phyloP scores from a whole-genome alignment of 2,888 invertebrate species.

The Cataglyphis livida region DNA sequence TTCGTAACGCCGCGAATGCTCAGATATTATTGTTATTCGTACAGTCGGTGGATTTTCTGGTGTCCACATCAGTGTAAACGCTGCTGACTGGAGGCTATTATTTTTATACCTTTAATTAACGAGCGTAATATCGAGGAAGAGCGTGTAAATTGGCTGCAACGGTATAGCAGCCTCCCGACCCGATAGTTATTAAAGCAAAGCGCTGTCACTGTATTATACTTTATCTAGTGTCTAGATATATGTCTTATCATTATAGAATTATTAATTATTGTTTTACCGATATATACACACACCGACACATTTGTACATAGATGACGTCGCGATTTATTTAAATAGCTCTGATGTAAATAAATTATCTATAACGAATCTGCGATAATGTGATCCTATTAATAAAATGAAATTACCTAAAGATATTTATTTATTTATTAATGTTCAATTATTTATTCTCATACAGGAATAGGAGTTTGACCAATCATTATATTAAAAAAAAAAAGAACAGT shows the following conservation, averaged over 20 bases:
- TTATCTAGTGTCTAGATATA: slow-evolving; percentile 60
- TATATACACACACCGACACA: slow-evolving; percentile 57
- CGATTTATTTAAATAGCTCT: slow-evolving; percentile 81
- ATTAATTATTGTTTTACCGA: slow-evolving; percentile 67
- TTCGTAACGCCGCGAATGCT: slow-evolving; percentile 73
- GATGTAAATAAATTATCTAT: slow-evolving; percentile 80
- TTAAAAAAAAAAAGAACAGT: background rate
- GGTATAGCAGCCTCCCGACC: slow-evolving; percentile 70
- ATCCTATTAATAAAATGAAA: slow-evolving; percentile 82
- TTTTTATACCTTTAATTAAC: slow-evolving; percentile 80
- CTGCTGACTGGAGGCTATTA: slow-evolving; percentile 82
- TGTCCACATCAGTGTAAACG: slow-evolving; percentile 63
- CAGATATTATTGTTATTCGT: slow-evolving; percentile 71
- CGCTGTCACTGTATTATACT: slow-evolving; percentile 71
- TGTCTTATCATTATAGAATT: slow-evolving; percentile 37
- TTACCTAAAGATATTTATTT: slow-evolving; percentile 71
- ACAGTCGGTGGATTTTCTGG: slow-evolving; percentile 72
- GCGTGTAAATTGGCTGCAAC: slow-evolving; percentile 60
- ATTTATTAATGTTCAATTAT: slow-evolving; percentile 4
- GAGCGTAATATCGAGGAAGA: slow-evolving; percentile 58
- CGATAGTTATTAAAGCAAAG: slow-evolving; percentile 56
- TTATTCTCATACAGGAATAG: background rate
- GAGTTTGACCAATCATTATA: background rate
- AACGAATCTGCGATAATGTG: slow-evolving; percentile 82
- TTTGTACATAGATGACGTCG: slow-evolving; percentile 69